phyloP scores from a whole-genome alignment of 2,888 invertebrate genomes.

The Gymnosoma rotundatum region DNA sequence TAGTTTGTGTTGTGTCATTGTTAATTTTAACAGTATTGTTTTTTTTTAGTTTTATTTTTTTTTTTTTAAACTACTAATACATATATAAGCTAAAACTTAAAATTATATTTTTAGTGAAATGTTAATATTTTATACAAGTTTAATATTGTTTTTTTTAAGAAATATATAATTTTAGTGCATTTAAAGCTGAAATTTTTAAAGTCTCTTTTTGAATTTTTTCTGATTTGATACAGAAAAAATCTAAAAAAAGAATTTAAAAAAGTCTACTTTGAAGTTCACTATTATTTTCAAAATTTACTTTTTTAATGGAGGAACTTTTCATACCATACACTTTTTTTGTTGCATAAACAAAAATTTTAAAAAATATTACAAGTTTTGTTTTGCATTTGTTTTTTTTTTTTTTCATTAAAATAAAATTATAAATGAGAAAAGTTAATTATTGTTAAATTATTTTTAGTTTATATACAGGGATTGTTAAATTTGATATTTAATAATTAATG shows the following conservation, averaged over 20 bases:
- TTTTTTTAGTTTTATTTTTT: background rate
- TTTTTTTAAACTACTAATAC: conserved; percentile 17
- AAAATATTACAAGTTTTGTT: conserved; percentile 66
- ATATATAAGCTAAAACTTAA: conserved; percentile 55
- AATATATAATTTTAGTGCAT: conserved; percentile 60
- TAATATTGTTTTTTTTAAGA: conserved; percentile 45
- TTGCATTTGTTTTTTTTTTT: conserved; percentile 22
- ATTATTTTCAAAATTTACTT: conserved; percentile 51
- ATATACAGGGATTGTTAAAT: conserved; percentile 39
- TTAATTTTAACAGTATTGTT: background rate
- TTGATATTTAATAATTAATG: conserved; percentile 44
- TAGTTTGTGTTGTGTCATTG: background rate
- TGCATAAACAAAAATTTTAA: conserved; percentile 74
- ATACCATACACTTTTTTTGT: conserved; percentile 84
- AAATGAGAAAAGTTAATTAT: conserved; percentile 25
- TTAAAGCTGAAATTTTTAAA: conserved; percentile 50
- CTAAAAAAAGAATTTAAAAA: conserved; percentile 32
- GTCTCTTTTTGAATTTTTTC: conserved; percentile 10
- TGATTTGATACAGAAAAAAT: background rate
- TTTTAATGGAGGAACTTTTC: conserved; percentile 87
- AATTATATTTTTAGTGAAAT: conserved; percentile 41
- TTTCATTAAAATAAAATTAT: conserved; percentile 17
- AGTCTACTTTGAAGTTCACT: conserved; percentile 53
- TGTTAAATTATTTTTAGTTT: conserved; percentile 17
- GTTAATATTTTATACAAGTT: conserved; percentile 47